Conservation (phyloP, 2,797 vertebrate genomes). For the Kryptopterus vitreolus region DNA sequence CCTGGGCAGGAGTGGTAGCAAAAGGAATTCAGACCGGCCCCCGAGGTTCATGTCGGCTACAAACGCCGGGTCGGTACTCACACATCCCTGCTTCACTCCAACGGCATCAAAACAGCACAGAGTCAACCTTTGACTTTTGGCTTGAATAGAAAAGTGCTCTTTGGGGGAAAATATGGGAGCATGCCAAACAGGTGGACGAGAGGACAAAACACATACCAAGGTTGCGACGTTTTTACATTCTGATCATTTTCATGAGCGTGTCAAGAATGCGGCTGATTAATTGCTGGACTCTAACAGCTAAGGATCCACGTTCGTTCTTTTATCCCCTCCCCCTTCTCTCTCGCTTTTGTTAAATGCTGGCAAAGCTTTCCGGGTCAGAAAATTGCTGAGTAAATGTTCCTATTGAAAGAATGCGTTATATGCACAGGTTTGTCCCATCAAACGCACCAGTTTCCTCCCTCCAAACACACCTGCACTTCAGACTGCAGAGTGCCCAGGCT, state of each 20-base stretch:
- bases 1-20: slow-evolving; percentile 17
- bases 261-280: slow-evolving; percentile 46
- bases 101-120: not conserved
- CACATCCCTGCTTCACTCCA: not conserved
- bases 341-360: slow-evolving; percentile 46
- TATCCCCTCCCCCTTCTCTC: no score
- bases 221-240: not conserved
- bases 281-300: slow-evolving; percentile 36
- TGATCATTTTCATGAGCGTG: slow-evolving; percentile 13
- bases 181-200: slow-evolving; percentile 30
- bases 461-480: slow-evolving; percentile 49
- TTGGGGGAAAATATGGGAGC: slow-evolving; percentile 22
- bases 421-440: slow-evolving; percentile 45
- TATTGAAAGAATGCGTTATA: slow-evolving; percentile 33
- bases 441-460: slow-evolving; percentile 24
- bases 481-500: slow-evolving; percentile 17
- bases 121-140: slow-evolving; percentile 37
- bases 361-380: slow-evolving; percentile 47
- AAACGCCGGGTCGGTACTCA: not conserved
- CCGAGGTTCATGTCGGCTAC: slow-evolving; percentile 31
- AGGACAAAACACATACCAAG: slow-evolving; percentile 25
- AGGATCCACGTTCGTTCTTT: slow-evolving; percentile 39
- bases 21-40: slow-evolving; percentile 6
- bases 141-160: slow-evolving; percentile 4
- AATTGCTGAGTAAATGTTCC: slow-evolving; percentile 50